These are phyloP conservation scores for Nycteola revayana DNA, from an alignment of 2,888 invertebrate genomes.

Conservation along the genomic window DNA sequence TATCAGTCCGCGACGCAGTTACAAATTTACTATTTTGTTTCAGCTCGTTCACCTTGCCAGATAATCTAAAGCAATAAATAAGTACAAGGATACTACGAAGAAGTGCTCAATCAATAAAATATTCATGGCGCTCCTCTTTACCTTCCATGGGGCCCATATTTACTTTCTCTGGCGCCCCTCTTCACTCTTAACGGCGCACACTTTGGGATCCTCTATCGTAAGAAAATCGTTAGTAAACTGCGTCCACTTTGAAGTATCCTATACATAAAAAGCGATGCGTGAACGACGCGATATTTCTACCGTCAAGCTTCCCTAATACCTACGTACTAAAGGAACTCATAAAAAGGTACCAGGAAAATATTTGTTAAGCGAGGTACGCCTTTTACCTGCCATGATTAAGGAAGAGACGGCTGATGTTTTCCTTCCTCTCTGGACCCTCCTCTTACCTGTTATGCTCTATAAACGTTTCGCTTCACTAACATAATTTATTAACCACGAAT, in stretches of 20 bases:
- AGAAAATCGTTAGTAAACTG: conserved; percentile 28
- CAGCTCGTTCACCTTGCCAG: too few relatives aligned
- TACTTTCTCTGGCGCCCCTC: too few relatives aligned
- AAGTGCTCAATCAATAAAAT: too few relatives aligned
- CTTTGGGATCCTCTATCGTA: too few relatives aligned
- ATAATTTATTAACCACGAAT: conserved; percentile 30
- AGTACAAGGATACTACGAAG: too few relatives aligned
- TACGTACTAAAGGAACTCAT: conserved; percentile 46
- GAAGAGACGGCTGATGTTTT: conserved; percentile 57
- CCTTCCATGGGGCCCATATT: too few relatives aligned
- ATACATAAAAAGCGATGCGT: conserved; percentile 35
- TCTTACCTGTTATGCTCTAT: conserved; percentile 32
- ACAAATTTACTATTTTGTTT: too few relatives aligned
- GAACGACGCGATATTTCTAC: conserved; percentile 37
- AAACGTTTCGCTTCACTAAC: conserved; percentile 28
- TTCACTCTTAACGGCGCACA: too few relatives aligned
- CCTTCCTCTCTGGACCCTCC: conserved; percentile 41
- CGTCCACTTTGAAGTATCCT: conserved; percentile 32
- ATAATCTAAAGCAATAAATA: too few relatives aligned
- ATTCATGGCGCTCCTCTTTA: too few relatives aligned
- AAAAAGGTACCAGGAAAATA: conserved; percentile 52
- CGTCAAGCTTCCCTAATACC: conserved; percentile 41
- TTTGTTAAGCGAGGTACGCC: conserved; percentile 45
- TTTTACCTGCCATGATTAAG: conserved; percentile 53
- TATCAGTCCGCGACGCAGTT: too few relatives aligned